phyloP scores from a whole-genome alignment of 2,888 invertebrate genomes.

The Argyresthia goedartella region DNA sequence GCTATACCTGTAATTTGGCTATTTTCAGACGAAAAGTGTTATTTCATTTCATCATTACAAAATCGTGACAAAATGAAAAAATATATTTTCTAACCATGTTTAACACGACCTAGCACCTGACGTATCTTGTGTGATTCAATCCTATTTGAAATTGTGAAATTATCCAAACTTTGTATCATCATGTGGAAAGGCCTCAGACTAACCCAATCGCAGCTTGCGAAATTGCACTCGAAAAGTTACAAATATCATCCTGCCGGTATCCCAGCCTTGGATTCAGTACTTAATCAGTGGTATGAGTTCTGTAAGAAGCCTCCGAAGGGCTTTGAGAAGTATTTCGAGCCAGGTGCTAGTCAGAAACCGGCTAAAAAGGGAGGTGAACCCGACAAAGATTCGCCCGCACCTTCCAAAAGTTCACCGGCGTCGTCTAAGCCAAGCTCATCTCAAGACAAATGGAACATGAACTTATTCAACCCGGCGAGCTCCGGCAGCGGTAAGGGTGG shows the following conservation, averaged over 20 bases:
- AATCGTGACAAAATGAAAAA: too few species aligned
- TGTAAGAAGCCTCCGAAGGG: slow-evolving; percentile 91
- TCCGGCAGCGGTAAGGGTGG: slow-evolving; percentile 50
- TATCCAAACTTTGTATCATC: neutral
- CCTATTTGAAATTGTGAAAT: slow-evolving; percentile 7
- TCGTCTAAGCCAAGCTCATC: slow-evolving; percentile 46
- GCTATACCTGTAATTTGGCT: too few species aligned
- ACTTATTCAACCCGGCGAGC: slow-evolving; percentile 66
- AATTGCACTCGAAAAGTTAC: slow-evolving; percentile 52
- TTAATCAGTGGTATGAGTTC: slow-evolving; percentile 74
- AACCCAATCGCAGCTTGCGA: slow-evolving; percentile 58
- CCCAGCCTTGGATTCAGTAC: slow-evolving; percentile 68
- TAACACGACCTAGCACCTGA: slow-evolving; percentile 34
- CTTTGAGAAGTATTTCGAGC: slow-evolving; percentile 92
- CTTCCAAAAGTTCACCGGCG: slow-evolving; percentile 49
- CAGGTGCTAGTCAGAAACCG: slow-evolving; percentile 64
- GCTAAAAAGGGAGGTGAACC: slow-evolving; percentile 28
- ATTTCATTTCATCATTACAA: too few species aligned
- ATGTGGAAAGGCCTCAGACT: slow-evolving; percentile 65
- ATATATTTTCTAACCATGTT: slow-evolving; percentile 55
- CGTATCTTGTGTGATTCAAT: slow-evolving; percentile 33
- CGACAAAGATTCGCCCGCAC: slow-evolving; percentile 44
- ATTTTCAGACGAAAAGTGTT: too few species aligned
- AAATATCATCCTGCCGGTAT: slow-evolving; percentile 58
- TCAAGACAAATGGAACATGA: slow-evolving; percentile 72